These are phyloP conservation scores for Mormyrus lacerda DNA, from an alignment of 2,113 vertebrate genomes.

Conservation along the genomic window DNA sequence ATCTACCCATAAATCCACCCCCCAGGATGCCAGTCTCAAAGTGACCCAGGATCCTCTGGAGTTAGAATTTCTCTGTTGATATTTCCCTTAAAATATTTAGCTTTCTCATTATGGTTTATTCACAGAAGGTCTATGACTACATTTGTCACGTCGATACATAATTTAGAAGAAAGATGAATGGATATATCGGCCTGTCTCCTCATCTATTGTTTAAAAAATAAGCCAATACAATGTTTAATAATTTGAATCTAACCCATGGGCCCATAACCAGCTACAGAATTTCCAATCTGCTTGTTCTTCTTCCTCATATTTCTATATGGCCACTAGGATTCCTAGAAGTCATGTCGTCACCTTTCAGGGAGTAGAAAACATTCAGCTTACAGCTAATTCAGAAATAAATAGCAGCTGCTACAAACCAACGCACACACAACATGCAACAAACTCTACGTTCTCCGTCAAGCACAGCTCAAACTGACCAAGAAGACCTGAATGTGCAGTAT, in stretches of 20 bases:
- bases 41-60: neutral
- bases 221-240: neutral
- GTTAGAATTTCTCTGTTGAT: neutral
- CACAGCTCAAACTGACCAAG: neutral
- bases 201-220: neutral
- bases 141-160: neutral
- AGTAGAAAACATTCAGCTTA: neutral
- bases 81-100: neutral
- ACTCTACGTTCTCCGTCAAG: neutral
- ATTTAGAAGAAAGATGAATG: neutral
- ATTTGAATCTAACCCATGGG: neutral
- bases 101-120: neutral
- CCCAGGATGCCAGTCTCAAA: neutral
- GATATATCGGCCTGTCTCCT: neutral
- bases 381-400: neutral
- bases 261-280: neutral
- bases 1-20: neutral
- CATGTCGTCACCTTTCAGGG: neutral
- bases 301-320: neutral
- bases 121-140: neutral
- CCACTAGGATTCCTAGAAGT: neutral
- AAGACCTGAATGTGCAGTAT: neutral
- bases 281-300: neutral
- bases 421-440: neutral
- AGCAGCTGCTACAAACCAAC: neutral